These are phyloP conservation scores for Anthopleura sola DNA, from an alignment of 64 coral and sea anemone genomes.

Conservation along the genomic window DNA sequence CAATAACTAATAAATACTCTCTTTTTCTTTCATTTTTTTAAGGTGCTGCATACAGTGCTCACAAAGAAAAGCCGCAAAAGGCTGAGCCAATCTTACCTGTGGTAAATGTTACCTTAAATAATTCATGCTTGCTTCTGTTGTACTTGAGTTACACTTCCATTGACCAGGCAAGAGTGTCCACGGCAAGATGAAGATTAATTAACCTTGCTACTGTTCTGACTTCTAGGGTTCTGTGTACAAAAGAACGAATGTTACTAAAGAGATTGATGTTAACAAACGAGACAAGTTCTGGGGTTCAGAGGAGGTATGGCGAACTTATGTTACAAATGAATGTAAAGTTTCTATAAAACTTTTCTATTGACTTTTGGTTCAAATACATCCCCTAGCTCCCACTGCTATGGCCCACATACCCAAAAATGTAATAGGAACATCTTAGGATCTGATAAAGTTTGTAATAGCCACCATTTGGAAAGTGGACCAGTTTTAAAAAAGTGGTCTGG, in stretches of 20 bases:
- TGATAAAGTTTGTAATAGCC: too few relatives aligned
- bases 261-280: conserved; percentile 84
- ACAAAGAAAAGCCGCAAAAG: conserved; percentile 97
- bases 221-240: conserved; percentile 92
- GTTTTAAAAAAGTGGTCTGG: too few relatives aligned
- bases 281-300: conserved; percentile 76
- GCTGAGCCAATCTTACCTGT: conserved; percentile 80
- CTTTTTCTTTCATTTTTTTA: not conserved
- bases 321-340: not conserved
- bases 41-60: conserved; percentile 97
- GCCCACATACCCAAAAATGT: too few relatives aligned
- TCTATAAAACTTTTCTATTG: too few relatives aligned
- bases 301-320: conserved; percentile 43
- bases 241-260: conserved; percentile 63
- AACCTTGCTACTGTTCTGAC: not conserved
- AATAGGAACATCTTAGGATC: too few relatives aligned
- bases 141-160: not conserved
- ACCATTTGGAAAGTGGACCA: too few relatives aligned
- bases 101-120: conserved; percentile 33
- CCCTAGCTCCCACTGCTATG: too few relatives aligned
- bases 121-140: not conserved
- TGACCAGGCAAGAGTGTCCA: not conserved
- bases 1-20: not conserved
- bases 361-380: too few relatives aligned
- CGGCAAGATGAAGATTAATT: not conserved